These are phyloP conservation scores for Alca torda DNA, from an alignment of 2,797 vertebrate genomes.

Conservation along the genomic window DNA sequence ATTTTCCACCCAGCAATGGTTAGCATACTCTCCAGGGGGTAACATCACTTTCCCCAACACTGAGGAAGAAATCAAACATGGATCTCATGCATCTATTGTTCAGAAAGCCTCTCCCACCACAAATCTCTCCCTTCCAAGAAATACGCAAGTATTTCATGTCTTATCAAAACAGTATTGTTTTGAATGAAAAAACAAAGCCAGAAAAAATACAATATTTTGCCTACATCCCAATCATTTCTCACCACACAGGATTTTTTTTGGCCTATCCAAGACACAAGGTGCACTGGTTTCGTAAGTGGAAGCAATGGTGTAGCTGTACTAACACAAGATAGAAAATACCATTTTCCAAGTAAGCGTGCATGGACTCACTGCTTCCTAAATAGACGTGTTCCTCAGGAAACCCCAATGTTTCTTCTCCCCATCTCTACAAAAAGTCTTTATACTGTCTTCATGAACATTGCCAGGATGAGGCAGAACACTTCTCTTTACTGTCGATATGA, in stretches of 20 bases:
- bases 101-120: background rate
- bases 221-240: background rate
- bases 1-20: background rate
- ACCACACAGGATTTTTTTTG: background rate
- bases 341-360: background rate
- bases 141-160: background rate
- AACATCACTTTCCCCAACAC: background rate
- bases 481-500: rapidly evolving
- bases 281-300: background rate
- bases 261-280: background rate
- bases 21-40: background rate
- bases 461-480: background rate
- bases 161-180: background rate
- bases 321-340: background rate
- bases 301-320: background rate
- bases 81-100: background rate
- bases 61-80: background rate
- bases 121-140: background rate
- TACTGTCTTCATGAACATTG: background rate
- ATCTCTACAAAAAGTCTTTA: background rate
- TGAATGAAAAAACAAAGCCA: background rate
- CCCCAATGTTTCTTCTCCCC: background rate
- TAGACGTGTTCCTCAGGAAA: background rate
- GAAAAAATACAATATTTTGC: background rate
- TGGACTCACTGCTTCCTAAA: background rate